phyloP scores from a whole-genome alignment of 2,797 vertebrate genomes.

The Pseudomugil tenellus region DNA sequence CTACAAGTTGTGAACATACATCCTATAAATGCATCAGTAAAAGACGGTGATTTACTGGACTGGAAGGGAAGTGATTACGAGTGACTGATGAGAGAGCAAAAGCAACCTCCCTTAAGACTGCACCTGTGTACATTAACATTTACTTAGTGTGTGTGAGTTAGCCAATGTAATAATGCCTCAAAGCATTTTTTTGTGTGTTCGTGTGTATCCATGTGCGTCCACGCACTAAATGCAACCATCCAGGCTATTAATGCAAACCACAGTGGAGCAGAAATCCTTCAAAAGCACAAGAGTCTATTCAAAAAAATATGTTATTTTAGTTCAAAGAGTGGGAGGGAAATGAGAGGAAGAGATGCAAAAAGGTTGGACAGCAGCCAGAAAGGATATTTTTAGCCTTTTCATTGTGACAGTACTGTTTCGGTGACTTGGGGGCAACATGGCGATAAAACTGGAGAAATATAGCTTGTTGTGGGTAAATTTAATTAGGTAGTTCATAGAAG shows the following conservation, averaged over 20 bases:
- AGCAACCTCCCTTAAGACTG: constrained; percentile 70
- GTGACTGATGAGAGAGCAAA: constrained; percentile 77
- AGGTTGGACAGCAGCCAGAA: constrained; percentile 57
- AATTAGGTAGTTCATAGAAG: constrained; percentile 53
- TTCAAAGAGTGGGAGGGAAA: constrained; percentile 68
- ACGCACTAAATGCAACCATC: constrained; percentile 66
- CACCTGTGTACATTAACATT: constrained; percentile 75
- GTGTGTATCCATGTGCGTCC: constrained; percentile 45
- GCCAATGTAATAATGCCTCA: constrained; percentile 43
- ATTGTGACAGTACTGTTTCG: constrained; percentile 32
- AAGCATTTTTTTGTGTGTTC: constrained; percentile 40
- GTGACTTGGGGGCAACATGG: constrained; percentile 42
- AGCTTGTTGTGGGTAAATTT: constrained; percentile 47
- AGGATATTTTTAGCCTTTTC: constrained; percentile 69
- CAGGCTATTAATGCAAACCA: constrained; percentile 67
- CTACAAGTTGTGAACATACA: constrained; percentile 74
- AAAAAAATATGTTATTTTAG: constrained; percentile 64
- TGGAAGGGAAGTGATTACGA: constrained; percentile 78
- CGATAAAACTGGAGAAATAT: constrained; percentile 49
- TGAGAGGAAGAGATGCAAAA: constrained; percentile 59
- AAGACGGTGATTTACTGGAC: constrained; percentile 71
- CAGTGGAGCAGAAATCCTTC: constrained; percentile 65
- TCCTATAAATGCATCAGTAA: constrained; percentile 76
- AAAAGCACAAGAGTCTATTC: constrained; percentile 57
- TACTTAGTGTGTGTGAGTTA: constrained; percentile 46